Evolutionary conservation across 2,113 vertebrate genomes (phyloP).

Genomic region (Bombycilla garrulus): DNA sequence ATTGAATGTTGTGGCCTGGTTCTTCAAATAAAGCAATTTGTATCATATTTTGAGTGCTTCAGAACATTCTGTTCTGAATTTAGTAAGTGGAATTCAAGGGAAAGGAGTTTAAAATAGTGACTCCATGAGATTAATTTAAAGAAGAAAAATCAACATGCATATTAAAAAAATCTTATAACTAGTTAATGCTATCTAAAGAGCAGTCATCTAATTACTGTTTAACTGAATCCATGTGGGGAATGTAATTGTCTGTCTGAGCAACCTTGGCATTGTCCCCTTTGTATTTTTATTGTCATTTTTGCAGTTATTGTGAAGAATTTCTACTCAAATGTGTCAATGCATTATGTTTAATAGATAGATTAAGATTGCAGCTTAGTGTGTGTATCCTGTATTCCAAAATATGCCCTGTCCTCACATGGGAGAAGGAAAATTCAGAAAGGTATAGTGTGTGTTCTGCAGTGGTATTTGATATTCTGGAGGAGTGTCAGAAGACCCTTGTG

Average conservation of each 20-base stretch:
- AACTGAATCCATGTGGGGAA: neutral
- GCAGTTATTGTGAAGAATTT: neutral
- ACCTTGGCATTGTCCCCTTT: neutral
- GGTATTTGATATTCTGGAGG: neutral
- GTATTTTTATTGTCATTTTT: neutral
- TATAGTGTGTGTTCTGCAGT: neutral
- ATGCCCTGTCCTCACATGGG: fast-evolving
- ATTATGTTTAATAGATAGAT: neutral
- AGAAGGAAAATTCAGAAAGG: neutral
- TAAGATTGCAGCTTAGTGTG: neutral
- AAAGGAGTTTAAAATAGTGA: neutral
- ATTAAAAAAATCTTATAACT: neutral
- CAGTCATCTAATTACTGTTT: neutral
- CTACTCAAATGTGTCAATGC: neutral
- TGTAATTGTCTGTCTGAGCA: neutral
- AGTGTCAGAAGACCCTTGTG: neutral
- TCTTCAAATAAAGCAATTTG: neutral
- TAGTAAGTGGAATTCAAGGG: neutral
- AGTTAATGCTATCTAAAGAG: neutral
- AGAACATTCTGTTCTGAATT: neutral
- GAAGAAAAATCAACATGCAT: neutral
- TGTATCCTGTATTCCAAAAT: neutral
- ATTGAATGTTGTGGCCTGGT: neutral
- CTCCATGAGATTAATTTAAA: neutral
- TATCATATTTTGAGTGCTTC: neutral